These are phyloP conservation scores for Aldabrachelys gigantea DNA, from an alignment of 2,113 vertebrate genomes.

Conservation along the genomic window DNA sequence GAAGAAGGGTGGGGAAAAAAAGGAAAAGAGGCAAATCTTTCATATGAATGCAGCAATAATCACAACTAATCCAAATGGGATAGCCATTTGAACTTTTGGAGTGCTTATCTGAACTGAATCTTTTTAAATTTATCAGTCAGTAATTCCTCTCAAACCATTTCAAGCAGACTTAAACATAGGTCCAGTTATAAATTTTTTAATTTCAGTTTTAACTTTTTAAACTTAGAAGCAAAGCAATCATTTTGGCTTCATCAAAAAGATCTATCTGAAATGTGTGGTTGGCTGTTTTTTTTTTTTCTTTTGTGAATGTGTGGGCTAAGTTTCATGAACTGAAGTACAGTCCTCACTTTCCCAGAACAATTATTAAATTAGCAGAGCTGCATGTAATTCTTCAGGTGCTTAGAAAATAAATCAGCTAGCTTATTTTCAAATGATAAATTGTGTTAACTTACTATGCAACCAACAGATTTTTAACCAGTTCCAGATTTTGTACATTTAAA, in stretches of 20 bases:
- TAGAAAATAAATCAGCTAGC: not conserved
- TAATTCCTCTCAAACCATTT: slow-evolving; percentile 31
- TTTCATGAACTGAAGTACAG: slow-evolving; percentile 49
- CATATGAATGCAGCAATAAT: fast-evolving
- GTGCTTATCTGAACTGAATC: slow-evolving; percentile 3
- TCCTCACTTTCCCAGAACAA: slow-evolving; percentile 53
- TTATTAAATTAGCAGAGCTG: slow-evolving; percentile 64
- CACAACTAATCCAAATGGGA: not conserved
- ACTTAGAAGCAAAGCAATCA: not conserved
- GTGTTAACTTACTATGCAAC: not conserved
- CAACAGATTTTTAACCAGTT: slow-evolving; percentile 3
- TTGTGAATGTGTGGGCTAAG: slow-evolving; percentile 64
- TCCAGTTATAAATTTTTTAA: not conserved
- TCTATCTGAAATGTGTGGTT: slow-evolving; percentile 14
- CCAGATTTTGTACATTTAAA: not conserved
- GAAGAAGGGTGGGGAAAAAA: slow-evolving; percentile 22
- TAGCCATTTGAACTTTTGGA: slow-evolving; percentile 33
- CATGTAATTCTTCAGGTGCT: slow-evolving; percentile 34
- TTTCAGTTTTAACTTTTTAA: not conserved
- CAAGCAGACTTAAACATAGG: not conserved
- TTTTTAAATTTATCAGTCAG: slow-evolving; percentile 22
- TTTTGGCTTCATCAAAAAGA: slow-evolving; percentile 61
- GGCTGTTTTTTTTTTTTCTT: not conserved
- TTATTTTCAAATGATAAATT: slow-evolving; percentile 24
- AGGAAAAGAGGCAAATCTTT: slow-evolving; percentile 24